phyloP scores from a whole-genome alignment of 1,140 invertebrate species.

The Neotoxoptera formosana region DNA sequence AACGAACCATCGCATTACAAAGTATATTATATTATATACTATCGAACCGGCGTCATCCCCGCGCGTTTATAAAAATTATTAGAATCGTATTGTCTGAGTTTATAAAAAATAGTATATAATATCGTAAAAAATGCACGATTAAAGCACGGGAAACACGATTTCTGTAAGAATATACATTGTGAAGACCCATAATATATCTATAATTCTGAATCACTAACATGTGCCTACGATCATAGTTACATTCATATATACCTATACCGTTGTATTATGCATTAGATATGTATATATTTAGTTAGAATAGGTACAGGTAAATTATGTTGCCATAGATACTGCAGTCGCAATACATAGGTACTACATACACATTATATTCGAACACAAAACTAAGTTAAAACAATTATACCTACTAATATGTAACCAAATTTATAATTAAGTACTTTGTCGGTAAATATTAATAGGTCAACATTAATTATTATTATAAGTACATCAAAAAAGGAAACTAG shows the following conservation, averaged over 20 bases:
- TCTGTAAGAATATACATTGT: background rate
- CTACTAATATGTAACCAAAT: too few relatives aligned
- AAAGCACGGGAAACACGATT: background rate
- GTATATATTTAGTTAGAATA: too few relatives aligned
- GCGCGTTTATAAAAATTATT: background rate
- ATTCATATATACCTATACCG: too few relatives aligned
- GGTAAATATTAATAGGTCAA: background rate
- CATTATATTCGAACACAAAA: too few relatives aligned
- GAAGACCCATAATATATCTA: background rate
- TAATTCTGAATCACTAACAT: too few relatives aligned
- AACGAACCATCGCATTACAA: background rate
- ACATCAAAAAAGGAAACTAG: background rate
- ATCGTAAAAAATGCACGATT: background rate
- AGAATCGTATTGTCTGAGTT: background rate
- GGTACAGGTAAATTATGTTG: too few relatives aligned
- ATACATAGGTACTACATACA: too few relatives aligned
- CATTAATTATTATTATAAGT: background rate
- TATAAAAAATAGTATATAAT: background rate
- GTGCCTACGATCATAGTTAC: too few relatives aligned
- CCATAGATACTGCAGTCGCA: too few relatives aligned
- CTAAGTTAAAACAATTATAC: too few relatives aligned
- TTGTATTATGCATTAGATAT: too few relatives aligned
- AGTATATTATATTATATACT: background rate
- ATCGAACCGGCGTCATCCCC: background rate
- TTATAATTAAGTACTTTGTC: too few relatives aligned